Percentiles rank a stretch among this genome's conserved stretches.
These are phyloP conservation scores for Platerodrilus igneus DNA, from an alignment of 2,888 invertebrate genomes.

Conservation along the genomic window DNA sequence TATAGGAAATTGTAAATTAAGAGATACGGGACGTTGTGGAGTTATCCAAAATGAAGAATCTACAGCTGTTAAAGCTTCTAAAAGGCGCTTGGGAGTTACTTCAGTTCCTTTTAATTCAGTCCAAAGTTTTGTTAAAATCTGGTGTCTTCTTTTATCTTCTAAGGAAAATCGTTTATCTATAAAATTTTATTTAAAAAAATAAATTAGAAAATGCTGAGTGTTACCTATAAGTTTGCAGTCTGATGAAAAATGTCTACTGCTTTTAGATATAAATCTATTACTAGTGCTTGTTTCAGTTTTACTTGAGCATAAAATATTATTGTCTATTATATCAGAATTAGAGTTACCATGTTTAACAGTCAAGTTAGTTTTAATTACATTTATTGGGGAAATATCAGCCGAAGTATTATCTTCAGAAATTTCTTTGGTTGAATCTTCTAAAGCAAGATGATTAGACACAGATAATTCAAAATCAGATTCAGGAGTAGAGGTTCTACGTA, in stretches of 20 bases:
- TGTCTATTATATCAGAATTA: slow-evolving; percentile 44
- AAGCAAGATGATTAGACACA: slow-evolving; percentile 48
- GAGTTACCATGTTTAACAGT: slow-evolving; percentile 46
- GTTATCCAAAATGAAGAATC: slow-evolving; percentile 66
- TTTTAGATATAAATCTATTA: slow-evolving; percentile 33
- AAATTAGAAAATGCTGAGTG: slow-evolving; percentile 1
- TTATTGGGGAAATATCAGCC: slow-evolving; percentile 33
- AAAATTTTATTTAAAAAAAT: slow-evolving; percentile 9
- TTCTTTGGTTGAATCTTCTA: slow-evolving; percentile 42
- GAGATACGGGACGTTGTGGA: slow-evolving; percentile 63
- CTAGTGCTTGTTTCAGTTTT: slow-evolving; percentile 20
- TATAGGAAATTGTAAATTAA: slow-evolving; percentile 64
- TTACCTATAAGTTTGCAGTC: slow-evolving; percentile 41
- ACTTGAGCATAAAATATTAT: slow-evolving; percentile 18
- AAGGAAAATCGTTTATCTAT: slow-evolving; percentile 54
- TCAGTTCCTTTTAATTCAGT: slow-evolving; percentile 61
- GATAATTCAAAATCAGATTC: slow-evolving; percentile 23
- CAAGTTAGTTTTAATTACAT: slow-evolving; percentile 36
- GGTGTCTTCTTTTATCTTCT: slow-evolving; percentile 61
- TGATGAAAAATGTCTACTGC: slow-evolving; percentile 41
- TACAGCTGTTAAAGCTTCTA: slow-evolving; percentile 60
- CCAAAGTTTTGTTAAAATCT: slow-evolving; percentile 60
- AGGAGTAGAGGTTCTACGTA: slow-evolving; percentile 45
- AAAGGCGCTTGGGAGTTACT: slow-evolving; percentile 58
- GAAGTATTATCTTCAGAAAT: slow-evolving; percentile 30